A percentile compares a stretch with the other conserved stretches of the same genome.
Evolutionary conservation across 1,140 invertebrate genomes (phyloP).

Genomic region (Berghia stephanieae): DNA sequence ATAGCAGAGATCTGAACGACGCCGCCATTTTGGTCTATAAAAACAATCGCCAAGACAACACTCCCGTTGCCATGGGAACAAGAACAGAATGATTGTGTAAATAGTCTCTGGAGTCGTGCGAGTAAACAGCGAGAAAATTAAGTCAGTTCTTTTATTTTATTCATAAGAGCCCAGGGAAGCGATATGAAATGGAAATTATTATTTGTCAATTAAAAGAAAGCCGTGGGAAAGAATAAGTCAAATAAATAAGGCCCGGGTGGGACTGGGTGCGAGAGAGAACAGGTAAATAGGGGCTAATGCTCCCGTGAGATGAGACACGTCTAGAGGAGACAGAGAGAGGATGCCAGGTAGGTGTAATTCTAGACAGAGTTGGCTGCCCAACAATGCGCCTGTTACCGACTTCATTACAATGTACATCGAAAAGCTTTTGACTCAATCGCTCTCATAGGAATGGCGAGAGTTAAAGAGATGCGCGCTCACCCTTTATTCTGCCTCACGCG

Average conservation of each 20-base stretch:
- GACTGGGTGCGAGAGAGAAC: conserved; percentile 1
- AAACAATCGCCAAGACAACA: conserved; percentile 29
- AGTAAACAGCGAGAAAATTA: conserved; percentile 23
- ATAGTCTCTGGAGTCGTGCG: not conserved
- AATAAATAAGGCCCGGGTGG: conserved; percentile 10
- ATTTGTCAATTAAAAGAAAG: conserved; percentile 30
- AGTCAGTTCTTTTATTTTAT: conserved; percentile 16
- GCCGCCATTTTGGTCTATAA: conserved; percentile 27
- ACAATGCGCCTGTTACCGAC: too few relatives aligned
- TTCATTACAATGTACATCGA: too few relatives aligned
- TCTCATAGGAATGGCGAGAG: too few relatives aligned
- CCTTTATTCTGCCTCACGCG: too few relatives aligned
- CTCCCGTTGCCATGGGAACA: conserved; percentile 25
- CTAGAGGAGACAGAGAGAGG: too few relatives aligned
- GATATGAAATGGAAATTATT: conserved; percentile 32
- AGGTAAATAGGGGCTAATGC: too few relatives aligned
- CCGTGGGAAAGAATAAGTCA: conserved; percentile 15
- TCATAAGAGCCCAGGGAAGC: not conserved
- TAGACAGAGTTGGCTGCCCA: too few relatives aligned
- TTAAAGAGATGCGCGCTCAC: too few relatives aligned
- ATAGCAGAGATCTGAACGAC: too few relatives aligned
- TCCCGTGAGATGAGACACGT: too few relatives aligned
- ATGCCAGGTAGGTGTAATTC: too few relatives aligned
- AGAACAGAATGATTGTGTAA: conserved; percentile 20
- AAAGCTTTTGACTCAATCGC: too few relatives aligned